Conservation (phyloP, 2,888 invertebrate genomes). For the Apodemia mormo region DNA sequence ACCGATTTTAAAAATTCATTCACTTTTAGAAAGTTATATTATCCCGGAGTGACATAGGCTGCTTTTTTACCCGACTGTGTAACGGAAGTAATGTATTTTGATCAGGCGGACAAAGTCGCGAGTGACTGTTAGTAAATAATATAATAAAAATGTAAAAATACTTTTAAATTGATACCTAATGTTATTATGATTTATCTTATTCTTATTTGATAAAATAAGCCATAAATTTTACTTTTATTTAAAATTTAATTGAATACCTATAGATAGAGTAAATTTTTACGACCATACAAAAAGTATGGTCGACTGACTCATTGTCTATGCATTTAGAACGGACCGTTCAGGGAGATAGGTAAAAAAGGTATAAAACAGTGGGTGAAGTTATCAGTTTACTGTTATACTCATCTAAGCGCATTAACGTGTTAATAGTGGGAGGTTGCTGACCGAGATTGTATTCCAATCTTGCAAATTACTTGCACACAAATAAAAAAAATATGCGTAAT, state of each 20-base stretch:
- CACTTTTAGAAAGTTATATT: too few relatives aligned
- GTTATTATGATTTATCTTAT: too few relatives aligned
- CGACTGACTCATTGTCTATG: constrained; percentile 78
- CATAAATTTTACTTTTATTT: background rate
- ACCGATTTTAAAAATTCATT: too few relatives aligned
- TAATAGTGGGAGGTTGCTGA: constrained; percentile 77
- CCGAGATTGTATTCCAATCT: constrained; percentile 55
- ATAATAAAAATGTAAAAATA: too few relatives aligned
- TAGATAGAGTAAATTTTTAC: background rate
- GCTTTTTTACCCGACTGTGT: too few relatives aligned
- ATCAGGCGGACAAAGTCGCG: too few relatives aligned
- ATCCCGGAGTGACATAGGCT: too few relatives aligned
- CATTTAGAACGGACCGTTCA: constrained; percentile 73
- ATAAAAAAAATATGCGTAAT: background rate
- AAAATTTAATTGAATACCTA: background rate
- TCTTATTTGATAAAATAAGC: too few relatives aligned
- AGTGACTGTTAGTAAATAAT: too few relatives aligned
- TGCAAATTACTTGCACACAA: constrained; percentile 32
- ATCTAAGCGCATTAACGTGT: constrained; percentile 70
- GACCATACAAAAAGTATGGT: constrained; percentile 43
- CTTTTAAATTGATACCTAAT: too few relatives aligned
- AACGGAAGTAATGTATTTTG: too few relatives aligned
- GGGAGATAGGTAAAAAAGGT: constrained; percentile 72
- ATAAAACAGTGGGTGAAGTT: constrained; percentile 71
- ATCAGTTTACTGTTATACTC: constrained; percentile 75